Percentiles rank a stretch among this genome's conserved stretches.
These are phyloP conservation scores for Pyrgilauda ruficollis DNA, from an alignment of 2,113 vertebrate genomes.

Conservation along the genomic window DNA sequence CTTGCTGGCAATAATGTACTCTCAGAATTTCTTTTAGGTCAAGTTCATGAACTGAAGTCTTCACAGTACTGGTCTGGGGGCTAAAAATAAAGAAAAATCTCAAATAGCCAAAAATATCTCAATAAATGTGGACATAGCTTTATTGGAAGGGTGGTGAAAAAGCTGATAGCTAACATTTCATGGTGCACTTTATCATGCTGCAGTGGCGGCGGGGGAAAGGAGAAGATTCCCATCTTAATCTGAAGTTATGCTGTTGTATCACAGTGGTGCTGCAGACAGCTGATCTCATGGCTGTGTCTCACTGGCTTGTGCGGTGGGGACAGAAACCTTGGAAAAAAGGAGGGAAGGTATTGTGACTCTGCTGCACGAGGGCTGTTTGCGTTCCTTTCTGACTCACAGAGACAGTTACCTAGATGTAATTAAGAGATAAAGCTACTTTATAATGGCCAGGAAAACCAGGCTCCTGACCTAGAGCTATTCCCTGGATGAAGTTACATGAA, in stretches of 20 bases:
- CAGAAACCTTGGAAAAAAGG: rapidly evolving
- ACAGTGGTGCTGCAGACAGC: background rate
- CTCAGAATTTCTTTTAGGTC: background rate
- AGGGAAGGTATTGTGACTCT: background rate
- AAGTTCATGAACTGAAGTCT: background rate
- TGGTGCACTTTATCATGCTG: background rate
- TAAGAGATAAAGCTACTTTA: background rate
- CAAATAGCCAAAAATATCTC: background rate
- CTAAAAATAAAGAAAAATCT: background rate
- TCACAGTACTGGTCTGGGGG: background rate
- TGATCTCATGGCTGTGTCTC: background rate
- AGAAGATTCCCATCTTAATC: background rate
- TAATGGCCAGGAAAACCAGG: background rate
- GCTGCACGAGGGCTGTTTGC: background rate
- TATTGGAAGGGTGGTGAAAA: background rate
- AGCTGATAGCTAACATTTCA: background rate
- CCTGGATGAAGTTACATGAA: background rate
- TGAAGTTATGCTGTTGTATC: background rate
- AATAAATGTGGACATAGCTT: background rate
- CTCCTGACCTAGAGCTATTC: background rate
- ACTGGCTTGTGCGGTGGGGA: rapidly evolving
- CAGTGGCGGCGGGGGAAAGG: background rate
- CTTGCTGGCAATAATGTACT: background rate
- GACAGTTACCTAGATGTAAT: background rate
- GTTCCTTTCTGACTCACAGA: background rate